Base-by-base conservation (phyloP, 1,140 invertebrate species). In the Diorhabda elongata region DNA sequence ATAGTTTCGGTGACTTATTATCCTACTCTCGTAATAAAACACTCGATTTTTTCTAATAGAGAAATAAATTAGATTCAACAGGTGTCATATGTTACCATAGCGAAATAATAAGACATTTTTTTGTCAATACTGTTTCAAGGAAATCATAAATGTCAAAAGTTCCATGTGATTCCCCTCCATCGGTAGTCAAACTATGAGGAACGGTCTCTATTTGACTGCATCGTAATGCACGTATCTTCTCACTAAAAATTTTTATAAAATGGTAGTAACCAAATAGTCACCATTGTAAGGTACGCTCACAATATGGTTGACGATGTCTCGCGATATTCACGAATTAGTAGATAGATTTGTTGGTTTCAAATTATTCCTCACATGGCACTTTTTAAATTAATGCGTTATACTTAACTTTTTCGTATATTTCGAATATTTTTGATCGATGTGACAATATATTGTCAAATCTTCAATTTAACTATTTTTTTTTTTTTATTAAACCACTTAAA, bases 101-200 rank as follows among this genome's bases (percentile, higher is more conserved):
- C 47, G 47, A 52, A 52, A 52, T 52, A 52, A 52, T 52, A 52
- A 52, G 47, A 52, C 47, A 52, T 52, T 52, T 52, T 52, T 52
- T 52, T 6, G 47, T 3, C 47, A 52, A n/a, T 8, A 52, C 47
- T 8, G 47, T 52, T 8, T 52, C 6, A 52, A 8, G 47, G 47
- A n/a, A 52, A 52, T 52, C 47, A n/a, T 52, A 6, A 52, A 52
- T 52, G 47, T 52, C 47, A 52, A 52, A 4, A 52, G 9, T 52
- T 2, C 47, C n/a, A 52, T 2, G 47, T 52, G 47, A 8, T 8
- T n/a, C 47, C 6, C 47, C 47, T 8, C 47, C 47, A 52, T 52
- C 26, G 26, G 26, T 26, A 26, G 26, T 26, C 26, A 26, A 26
- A 26, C 47, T 52, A 3, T 3, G 47, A n/a, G 47, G n/a, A 52